Base-by-base conservation (phyloP, 2,113 vertebrate species). In the Mionectes macconnelli region DNA sequence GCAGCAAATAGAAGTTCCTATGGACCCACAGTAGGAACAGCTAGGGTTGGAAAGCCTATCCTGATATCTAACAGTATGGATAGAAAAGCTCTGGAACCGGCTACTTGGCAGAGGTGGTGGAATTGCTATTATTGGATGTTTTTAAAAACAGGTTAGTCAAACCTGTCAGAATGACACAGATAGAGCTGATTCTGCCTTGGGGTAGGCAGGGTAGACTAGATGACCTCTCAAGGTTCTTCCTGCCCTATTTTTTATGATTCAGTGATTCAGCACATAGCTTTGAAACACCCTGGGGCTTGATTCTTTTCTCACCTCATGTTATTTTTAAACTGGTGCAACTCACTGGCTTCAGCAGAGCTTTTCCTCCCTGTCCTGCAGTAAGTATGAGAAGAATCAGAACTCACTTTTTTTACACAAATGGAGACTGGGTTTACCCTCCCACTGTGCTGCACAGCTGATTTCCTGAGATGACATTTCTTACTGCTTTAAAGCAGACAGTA, bases 311-410 rank as follows among this genome's bases (percentile, higher is more conserved):
- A 91, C 49, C 56, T 94, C 84, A 25, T 84, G 77, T 81, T 97
- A 96, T 93, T 94, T 96, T 95, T 97, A 96, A 92, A 94, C 80
- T 92, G 52, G 69, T 90, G 74, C 62, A 96, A 94, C 81, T 94
- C 63, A 91, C 57, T 91, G 89, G 78, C 79, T 90, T 96, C 68
- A 81, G 83, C 8, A 55, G 52, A 94, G 73, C 74, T 89, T 89
- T 89, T 87, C 31, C 53, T 72, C 52, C 56, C 53, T 53, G 62
- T 72, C 73, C 66, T 91, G 44, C 49, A 60, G 47, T 60, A 91
- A 87, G 73, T 84, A 62, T 59, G 77, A 92, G 53, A 66, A 89
- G 73, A 91, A 91, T 84, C 50, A 90, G 76, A 86, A 89, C 63
- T 79, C 5, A 6, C 37, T 44, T 95, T 76, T 90, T 63, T 81